A percentile compares a stretch with the other conserved stretches of the same genome.
phyloP scores from a whole-genome alignment of 2,113 vertebrate genomes.

The Etheostoma spectabile region DNA sequence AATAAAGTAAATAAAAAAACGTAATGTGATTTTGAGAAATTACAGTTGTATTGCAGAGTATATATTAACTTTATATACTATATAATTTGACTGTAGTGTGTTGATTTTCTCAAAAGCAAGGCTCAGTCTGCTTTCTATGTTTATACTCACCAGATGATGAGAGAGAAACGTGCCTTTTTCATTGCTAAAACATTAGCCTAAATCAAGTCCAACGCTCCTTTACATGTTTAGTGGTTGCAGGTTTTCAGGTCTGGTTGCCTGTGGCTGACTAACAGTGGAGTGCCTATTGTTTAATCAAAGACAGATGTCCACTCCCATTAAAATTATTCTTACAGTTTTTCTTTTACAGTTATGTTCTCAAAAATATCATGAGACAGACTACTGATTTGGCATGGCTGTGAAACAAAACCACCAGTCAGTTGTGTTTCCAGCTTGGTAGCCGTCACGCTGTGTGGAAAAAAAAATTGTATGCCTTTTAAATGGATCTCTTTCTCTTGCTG shows the following conservation, averaged over 20 bases:
- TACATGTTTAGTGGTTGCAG: neutral
- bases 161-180: neutral
- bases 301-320: constrained; percentile 8
- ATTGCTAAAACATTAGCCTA: neutral
- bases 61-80: too few species aligned
- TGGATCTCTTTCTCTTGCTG: neutral
- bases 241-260: neutral
- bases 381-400: constrained; percentile 10
- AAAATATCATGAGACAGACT: constrained; percentile 37
- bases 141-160: constrained; percentile 5
- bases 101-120: neutral
- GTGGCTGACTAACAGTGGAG: neutral
- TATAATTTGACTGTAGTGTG: neutral
- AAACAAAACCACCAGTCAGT: neutral
- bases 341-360: neutral
- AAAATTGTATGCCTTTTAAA: neutral
- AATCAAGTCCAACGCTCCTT: neutral
- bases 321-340: constrained; percentile 6
- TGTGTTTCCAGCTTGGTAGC: neutral
- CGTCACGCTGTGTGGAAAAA: neutral
- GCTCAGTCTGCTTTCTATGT: neutral
- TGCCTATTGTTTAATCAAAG: neutral
- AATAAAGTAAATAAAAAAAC: too few species aligned
- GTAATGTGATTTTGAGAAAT: too few species aligned
- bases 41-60: too few species aligned